Evolutionary conservation across 2,888 invertebrate species (phyloP).

Genomic region (Spodoptera picta): DNA sequence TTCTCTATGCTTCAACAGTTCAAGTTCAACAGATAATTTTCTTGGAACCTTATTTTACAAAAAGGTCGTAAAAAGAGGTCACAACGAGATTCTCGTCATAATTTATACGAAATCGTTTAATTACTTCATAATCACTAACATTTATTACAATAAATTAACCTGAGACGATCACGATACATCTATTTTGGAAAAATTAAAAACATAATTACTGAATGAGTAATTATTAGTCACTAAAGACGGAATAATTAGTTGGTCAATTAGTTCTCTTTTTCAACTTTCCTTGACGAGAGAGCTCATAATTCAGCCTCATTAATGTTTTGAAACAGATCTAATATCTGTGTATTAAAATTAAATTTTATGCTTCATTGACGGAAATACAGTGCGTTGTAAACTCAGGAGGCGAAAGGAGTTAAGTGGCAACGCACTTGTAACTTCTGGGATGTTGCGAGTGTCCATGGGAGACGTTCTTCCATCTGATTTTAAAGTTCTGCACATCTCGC

Average conservation of each 20-base stretch:
- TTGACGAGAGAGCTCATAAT: constrained; percentile 12
- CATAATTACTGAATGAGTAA: constrained; percentile 34
- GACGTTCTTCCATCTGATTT: no score
- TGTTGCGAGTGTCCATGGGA: no score
- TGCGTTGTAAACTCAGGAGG: no score
- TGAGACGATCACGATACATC: constrained; percentile 45
- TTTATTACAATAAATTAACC: constrained; percentile 49
- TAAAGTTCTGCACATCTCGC: no score
- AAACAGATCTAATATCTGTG: no score
- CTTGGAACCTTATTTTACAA: constrained; percentile 1
- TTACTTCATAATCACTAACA: constrained; percentile 40
- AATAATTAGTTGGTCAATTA: constrained; percentile 38
- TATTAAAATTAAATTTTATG: no score
- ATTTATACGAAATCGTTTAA: constrained; percentile 21
- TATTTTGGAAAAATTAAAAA: constrained; percentile 47
- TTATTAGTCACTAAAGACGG: constrained; percentile 26
- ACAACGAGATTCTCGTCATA: constrained; percentile 31
- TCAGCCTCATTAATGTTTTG: constrained; percentile 7
- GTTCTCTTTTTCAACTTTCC: constrained; percentile 30
- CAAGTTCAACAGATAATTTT: constrained; percentile 2
- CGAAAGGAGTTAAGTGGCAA: no score
- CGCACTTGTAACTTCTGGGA: no score
- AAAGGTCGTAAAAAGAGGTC: constrained; percentile 20
- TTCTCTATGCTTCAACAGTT: constrained; percentile 6
- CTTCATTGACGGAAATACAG: no score